Evolutionary conservation across 1,140 invertebrate species (phyloP), one percentile per base, ranked within the genome.

Genomic region (Leptinotarsa defecta): DNA sequence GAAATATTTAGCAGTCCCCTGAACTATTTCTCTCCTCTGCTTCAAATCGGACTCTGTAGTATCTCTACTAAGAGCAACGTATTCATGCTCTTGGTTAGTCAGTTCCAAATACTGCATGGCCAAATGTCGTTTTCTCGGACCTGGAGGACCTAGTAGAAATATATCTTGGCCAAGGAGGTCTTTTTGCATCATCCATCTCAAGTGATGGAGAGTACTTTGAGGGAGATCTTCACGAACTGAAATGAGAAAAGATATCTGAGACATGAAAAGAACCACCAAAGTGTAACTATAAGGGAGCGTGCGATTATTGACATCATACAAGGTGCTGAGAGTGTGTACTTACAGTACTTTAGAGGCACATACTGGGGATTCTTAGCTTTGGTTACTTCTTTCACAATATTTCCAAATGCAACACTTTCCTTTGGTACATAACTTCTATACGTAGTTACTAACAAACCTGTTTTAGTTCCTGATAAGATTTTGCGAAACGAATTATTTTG

Each of bases 41-140:
- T 99, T 99, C 13, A 99, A 88, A 87, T 99, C 98, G 22, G 95
- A 93, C 86, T 99, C 98, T 0, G 97, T 99, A 4, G 97, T 98
- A 84, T 99, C 98, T 77, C 97, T 87, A 43, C 96, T 98, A 34
- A 99, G 87, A 3, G 96, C 92, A 24, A 99, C 92, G 87, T 97
- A 99, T 84, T 99, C 97, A 48, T 95, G 87, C 88, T 99, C 97
- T 71, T 94, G 88, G 73, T 94, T 91, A 0, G 95, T 96, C 27
- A 99, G 83, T 86, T 99, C 95, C 76, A 94, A 87, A 86, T 94
- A 98, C 80, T 96, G 92, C 85, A 98, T 89, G 5, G 95, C 95
- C 65, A 98, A 85, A 81, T 92, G 67, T 72, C 84, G 86, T 84
- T 94, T 89, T 73, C 90, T 88, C 1, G 93, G 91, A 1, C 97